Evolutionary conservation across 2,888 invertebrate species (phyloP), one percentile per base, ranked within the genome.

Genomic region (Apodemia duryi): DNA sequence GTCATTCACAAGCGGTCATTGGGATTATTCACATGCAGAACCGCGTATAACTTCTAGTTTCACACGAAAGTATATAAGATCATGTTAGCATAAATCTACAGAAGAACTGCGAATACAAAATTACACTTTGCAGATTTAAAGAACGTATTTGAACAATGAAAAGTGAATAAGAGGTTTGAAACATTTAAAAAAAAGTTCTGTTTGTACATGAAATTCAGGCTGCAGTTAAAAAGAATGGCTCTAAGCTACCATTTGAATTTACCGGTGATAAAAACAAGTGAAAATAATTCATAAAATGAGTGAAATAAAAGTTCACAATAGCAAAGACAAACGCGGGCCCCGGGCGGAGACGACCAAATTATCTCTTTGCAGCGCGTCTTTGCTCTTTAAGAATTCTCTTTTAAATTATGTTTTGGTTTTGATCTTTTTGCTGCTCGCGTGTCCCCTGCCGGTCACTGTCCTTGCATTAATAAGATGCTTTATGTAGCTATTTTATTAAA

Each of bases 381-480:
- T 81, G 81, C 84, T 89, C 83, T 86, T 87, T 87, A 87, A 88
- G 88, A 89, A 91, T 90, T 89, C 90, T 83, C 85, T 88, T 88
- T 88, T 85, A 90, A 90, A 89, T 89, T 91, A 87, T 88, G 79
- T 89, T 88, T 88, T 70, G 82, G 83, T 86, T 87, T 84, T 83
- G 77, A 83, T 83, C 85, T 83, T 86, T 89, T 91, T 89, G 79
- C 72, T 75, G 75, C 13, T 35, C 76, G 77, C 79, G 71, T 83
- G 88, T 83, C 87, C 84, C 88, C 85, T 86, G 85, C 77, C 81
- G 80, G 80, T 84, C 81, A 77, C 77, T 73, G 76, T 72, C 76
- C 77, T 78, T 85, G 83, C 81, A 85, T 87, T 88, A 86, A 85
- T 86, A 89, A 86, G 80, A 76, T 70, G 76, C 73, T 76, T 78